These are phyloP conservation scores for Xestia xanthographa DNA, from an alignment of 2,888 invertebrate species.

Conservation along the genomic window DNA sequence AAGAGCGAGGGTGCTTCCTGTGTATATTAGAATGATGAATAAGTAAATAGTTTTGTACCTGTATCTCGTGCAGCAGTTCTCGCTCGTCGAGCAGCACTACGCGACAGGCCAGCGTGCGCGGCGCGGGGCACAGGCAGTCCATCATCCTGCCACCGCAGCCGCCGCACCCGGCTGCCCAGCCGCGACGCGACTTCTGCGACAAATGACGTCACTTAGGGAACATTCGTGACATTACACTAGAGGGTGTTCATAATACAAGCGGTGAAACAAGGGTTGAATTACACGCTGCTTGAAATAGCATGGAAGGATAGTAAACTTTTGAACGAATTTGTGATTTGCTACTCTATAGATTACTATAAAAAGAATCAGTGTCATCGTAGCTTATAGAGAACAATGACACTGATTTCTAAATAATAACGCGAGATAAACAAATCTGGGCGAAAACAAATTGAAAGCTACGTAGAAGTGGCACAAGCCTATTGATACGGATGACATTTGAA, in stretches of 20 bases:
- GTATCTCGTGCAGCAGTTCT: conserved; percentile 96
- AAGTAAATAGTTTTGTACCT: conserved; percentile 90
- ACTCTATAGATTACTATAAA: not conserved
- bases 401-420: not conserved
- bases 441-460: conserved; percentile 12
- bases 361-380: not conserved
- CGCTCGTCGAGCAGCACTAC: conserved; percentile 97
- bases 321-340: not conserved
- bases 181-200: conserved; percentile 63
- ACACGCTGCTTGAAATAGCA: not conserved
- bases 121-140: conserved; percentile 91
- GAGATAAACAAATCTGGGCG: conserved; percentile 6
- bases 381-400: not conserved
- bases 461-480: conserved; percentile 13
- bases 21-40: not conserved
- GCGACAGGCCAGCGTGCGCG: conserved; percentile 93
- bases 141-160: conserved; percentile 83
- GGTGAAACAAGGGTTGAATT: not conserved
- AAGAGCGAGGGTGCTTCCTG: not conserved
- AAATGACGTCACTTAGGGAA: conserved; percentile 60
- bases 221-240: conserved; percentile 19
- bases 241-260: not conserved
- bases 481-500: conserved; percentile 19
- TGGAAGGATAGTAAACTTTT: not conserved
- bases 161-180: conserved; percentile 70